These are phyloP conservation scores for Pachymerium ferrugineum DNA, from an alignment of 2,888 invertebrate genomes.

Conservation along the genomic window DNA sequence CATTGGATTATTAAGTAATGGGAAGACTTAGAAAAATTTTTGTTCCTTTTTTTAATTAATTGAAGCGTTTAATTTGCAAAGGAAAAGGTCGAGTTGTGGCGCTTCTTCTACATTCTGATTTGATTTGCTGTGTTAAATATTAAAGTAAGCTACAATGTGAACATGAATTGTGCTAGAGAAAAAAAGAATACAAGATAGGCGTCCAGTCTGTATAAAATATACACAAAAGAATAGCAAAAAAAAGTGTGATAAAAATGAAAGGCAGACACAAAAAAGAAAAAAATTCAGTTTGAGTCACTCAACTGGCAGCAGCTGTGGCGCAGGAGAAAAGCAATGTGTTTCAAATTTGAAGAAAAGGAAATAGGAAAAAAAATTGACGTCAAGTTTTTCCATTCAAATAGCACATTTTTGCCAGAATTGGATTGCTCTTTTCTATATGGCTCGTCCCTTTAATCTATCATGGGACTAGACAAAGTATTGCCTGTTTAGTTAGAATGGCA, in stretches of 20 bases:
- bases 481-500: not conserved
- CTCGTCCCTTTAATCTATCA: not conserved
- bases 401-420: not conserved
- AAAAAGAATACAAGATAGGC: too few species aligned
- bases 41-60: too few species aligned
- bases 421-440: not conserved
- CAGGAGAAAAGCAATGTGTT: not conserved
- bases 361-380: not conserved
- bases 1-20: too few species aligned
- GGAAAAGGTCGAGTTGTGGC: too few species aligned
- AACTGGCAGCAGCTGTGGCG: slow-evolving; percentile 9
- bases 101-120: too few species aligned
- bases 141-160: too few species aligned
- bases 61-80: too few species aligned
- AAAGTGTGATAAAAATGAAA: not conserved
- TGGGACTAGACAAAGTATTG: not conserved
- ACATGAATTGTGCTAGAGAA: too few species aligned
- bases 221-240: not conserved
- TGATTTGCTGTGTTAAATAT: too few species aligned
- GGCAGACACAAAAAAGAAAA: not conserved
- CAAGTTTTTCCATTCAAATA: slow-evolving; percentile 12
- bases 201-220: too few species aligned
- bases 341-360: slow-evolving; percentile 9
- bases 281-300: slow-evolving; percentile 13
- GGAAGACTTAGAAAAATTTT: too few species aligned